A percentile compares a stretch with the other conserved stretches of the same genome.
These are phyloP conservation scores for Columbina picui DNA, from an alignment of 2,113 vertebrate genomes.

Conservation along the genomic window DNA sequence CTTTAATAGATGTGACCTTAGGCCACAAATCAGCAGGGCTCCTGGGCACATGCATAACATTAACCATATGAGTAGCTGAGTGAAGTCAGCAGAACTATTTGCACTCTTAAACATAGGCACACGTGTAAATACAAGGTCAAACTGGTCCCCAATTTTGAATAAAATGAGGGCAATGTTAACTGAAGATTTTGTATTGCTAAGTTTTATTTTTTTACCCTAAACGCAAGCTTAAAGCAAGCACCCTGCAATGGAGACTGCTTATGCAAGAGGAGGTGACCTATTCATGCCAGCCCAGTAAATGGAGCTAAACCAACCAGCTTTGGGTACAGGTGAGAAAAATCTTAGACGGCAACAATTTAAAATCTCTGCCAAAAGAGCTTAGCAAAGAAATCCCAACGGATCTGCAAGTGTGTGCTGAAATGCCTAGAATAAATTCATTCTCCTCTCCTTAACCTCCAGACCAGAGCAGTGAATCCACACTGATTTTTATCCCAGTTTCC, in stretches of 20 bases:
- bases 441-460: background rate
- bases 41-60: constrained; percentile 23
- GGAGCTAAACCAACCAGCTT: background rate
- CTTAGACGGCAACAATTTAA: background rate
- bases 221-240: background rate
- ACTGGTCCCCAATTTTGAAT: background rate
- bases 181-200: background rate
- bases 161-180: background rate
- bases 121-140: background rate
- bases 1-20: constrained; percentile 62
- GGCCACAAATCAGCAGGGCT: constrained; percentile 50
- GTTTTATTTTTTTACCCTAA: background rate
- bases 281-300: background rate
- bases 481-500: background rate
- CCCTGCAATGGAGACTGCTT: background rate
- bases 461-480: background rate
- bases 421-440: background rate
- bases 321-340: background rate
- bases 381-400: background rate
- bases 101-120: background rate
- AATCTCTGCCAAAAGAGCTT: background rate
- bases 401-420: background rate
- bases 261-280: background rate
- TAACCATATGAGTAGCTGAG: constrained; percentile 16
- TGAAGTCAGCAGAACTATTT: background rate